These are phyloP conservation scores for Heliconius aoede DNA, from an alignment of 2,888 invertebrate species.

Conservation along the genomic window DNA sequence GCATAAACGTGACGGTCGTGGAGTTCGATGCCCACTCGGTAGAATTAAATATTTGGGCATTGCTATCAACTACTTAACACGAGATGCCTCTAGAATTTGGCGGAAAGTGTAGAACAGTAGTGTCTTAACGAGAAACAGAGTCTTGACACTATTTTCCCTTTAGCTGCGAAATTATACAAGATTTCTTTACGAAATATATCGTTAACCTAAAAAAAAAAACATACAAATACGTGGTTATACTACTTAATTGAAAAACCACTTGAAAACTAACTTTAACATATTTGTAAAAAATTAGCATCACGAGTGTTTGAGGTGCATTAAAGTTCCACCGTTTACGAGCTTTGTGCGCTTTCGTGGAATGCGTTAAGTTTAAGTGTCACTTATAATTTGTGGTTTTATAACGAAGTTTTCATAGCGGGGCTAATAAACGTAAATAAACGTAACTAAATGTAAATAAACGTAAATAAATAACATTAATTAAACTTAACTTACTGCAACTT, in stretches of 20 bases:
- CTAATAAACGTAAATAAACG: no score
- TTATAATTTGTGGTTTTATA: conserved; percentile 38
- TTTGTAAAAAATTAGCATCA: conserved; percentile 63
- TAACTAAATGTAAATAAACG: no score
- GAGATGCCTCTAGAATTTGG: no score
- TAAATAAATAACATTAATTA: conserved; percentile 15
- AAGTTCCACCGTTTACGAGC: conserved; percentile 53
- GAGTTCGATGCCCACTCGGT: no score
- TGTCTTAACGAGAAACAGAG: no score
- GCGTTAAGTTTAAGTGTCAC: conserved; percentile 54
- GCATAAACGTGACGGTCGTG: no score
- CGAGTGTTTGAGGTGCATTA: conserved; percentile 58
- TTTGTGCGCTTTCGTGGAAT: conserved; percentile 60
- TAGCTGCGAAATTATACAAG: no score
- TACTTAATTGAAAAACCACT: conserved; percentile 7
- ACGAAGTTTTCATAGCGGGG: conserved; percentile 21
- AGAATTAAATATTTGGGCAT: no score
- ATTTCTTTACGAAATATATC: no score
- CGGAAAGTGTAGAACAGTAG: no score
- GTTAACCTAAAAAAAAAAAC: background rate
- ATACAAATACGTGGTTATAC: background rate
- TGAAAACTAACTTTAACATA: conserved; percentile 46
- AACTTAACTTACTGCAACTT: background rate
- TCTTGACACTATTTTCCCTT: no score
- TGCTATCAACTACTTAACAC: no score